Conservation (phyloP, 2,797 vertebrate genomes). For the Clamator glandarius region DNA sequence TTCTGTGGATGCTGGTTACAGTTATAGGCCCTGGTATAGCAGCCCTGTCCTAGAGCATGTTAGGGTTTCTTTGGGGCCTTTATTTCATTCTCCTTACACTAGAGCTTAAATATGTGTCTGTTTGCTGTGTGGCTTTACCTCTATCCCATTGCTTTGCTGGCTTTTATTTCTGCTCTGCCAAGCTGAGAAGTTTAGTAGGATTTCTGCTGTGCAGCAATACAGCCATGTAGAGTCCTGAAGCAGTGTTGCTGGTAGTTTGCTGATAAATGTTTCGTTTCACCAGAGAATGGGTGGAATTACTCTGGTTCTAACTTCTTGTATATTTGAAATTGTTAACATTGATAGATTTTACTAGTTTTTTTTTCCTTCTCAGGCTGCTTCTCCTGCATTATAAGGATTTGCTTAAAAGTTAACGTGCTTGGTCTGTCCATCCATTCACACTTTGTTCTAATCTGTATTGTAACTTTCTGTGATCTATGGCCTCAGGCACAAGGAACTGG, state of each 20-base stretch:
- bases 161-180: neutral
- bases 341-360: neutral
- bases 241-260: neutral
- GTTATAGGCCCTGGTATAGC: conserved; percentile 23
- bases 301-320: neutral
- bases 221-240: neutral
- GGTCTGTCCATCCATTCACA: neutral
- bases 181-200: neutral
- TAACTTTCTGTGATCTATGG: neutral
- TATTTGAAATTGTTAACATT: neutral
- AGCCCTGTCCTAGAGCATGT: neutral
- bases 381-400: neutral
- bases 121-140: neutral
- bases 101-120: neutral
- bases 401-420: neutral
- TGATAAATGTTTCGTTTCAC: neutral
- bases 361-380: neutral
- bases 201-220: neutral
- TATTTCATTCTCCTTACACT: neutral
- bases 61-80: conserved; percentile 19
- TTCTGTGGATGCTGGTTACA: neutral
- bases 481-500: neutral
- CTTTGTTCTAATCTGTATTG: neutral
- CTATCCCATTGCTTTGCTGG: accelerated
- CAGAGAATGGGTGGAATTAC: neutral